phyloP scores from a whole-genome alignment of 2,113 vertebrate species.

The Neomonachus schauinslandi region DNA sequence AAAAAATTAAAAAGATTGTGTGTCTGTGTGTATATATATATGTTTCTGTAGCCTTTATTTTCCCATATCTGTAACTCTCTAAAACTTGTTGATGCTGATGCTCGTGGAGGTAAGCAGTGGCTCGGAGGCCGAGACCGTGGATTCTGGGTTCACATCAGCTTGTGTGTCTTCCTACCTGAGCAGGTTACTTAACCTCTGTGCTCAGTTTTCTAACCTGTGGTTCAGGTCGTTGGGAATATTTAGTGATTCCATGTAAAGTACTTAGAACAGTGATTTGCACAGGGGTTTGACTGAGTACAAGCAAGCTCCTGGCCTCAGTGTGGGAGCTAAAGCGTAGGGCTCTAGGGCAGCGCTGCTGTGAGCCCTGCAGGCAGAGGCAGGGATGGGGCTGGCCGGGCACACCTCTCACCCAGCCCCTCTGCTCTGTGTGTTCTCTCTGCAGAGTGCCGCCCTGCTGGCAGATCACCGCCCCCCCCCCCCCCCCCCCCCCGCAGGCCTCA shows the following conservation, averaged over 20 bases:
- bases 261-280: neutral
- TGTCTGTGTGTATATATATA: neutral
- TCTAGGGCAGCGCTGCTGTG: neutral
- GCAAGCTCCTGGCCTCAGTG: rapidly evolving
- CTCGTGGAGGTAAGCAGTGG: no score
- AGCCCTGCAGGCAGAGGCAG: neutral
- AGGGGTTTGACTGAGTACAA: neutral
- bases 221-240: neutral
- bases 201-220: neutral
- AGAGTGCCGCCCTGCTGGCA: neutral
- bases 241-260: neutral
- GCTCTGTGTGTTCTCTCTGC: neutral
- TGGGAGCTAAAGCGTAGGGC: neutral
- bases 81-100: neutral
- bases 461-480: neutral
- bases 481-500: neutral
- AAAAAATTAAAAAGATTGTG: neutral
- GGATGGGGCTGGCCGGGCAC: neutral
- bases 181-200: neutral
- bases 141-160: neutral
- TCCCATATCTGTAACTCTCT: neutral
- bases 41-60: neutral
- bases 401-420: neutral
- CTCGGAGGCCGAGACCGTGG: neutral
- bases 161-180: neutral